phyloP scores from a whole-genome alignment of 1,140 invertebrate genomes.

The Drosophila kepulauana region DNA sequence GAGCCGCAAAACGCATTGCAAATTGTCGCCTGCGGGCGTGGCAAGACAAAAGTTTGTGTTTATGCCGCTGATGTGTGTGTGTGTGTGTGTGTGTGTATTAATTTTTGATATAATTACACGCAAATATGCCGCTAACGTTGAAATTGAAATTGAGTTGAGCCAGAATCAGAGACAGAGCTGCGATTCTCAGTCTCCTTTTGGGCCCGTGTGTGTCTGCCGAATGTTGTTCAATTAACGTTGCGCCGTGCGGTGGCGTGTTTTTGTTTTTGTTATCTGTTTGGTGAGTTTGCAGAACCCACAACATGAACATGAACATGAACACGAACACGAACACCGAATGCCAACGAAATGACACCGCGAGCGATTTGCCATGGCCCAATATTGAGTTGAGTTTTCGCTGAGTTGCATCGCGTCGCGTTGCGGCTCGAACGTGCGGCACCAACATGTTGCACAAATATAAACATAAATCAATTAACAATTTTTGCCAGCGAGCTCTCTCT shows the following conservation, averaged over 20 bases:
- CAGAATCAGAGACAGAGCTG: not conserved
- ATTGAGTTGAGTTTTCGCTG: slow-evolving; percentile 16
- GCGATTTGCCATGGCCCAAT: slow-evolving; percentile 56
- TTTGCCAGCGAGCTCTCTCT: slow-evolving; percentile 26
- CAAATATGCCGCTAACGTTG: slow-evolving; percentile 75
- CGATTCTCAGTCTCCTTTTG: not conserved
- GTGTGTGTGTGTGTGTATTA: slow-evolving; percentile 26
- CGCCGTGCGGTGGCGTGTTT: slow-evolving; percentile 46
- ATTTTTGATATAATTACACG: slow-evolving; percentile 77
- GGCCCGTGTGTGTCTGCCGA: slow-evolving; percentile 47
- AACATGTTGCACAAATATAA: slow-evolving; percentile 84
- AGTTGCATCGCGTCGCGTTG: slow-evolving; percentile 11
- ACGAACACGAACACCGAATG: not conserved
- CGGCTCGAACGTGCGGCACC: slow-evolving; percentile 47
- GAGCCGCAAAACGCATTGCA: slow-evolving; percentile 56
- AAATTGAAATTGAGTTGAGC: slow-evolving; percentile 73
- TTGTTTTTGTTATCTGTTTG: slow-evolving; percentile 72
- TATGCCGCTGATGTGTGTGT: slow-evolving; percentile 26
- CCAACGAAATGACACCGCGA: slow-evolving; percentile 68
- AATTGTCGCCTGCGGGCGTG: slow-evolving; percentile 54
- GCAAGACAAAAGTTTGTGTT: slow-evolving; percentile 63
- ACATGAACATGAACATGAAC: not conserved
- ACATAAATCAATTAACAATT: slow-evolving; percentile 84
- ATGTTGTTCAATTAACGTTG: slow-evolving; percentile 82
- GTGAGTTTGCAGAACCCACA: slow-evolving; percentile 9